Conservation (phyloP, 2,113 vertebrate genomes). For the Murina feae region DNA sequence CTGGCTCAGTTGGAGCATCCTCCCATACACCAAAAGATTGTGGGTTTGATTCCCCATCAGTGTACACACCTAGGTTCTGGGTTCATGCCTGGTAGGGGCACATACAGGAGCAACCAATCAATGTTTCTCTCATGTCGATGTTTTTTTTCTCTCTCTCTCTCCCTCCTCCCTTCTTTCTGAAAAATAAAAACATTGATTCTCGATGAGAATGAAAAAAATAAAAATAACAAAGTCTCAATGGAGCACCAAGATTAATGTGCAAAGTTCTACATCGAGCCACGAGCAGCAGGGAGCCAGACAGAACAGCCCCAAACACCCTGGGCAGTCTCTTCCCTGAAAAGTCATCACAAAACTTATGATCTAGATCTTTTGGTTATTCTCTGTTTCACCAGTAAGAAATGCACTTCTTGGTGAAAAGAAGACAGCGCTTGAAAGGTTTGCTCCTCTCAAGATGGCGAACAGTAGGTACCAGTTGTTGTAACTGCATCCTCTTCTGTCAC, state of each 20-base stretch:
- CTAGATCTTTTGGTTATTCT: background rate
- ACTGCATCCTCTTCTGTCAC: background rate
- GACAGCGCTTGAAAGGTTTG: conserved; percentile 2
- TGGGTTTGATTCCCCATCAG: too few relatives aligned
- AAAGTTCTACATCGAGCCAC: background rate
- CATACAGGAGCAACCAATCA: too few relatives aligned
- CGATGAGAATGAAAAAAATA: too few relatives aligned
- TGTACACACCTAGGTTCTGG: too few relatives aligned
- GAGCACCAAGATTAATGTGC: conserved; percentile 25
- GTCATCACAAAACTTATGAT: background rate
- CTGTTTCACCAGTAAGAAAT: background rate
- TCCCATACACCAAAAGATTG: too few relatives aligned
- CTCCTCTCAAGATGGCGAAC: background rate
- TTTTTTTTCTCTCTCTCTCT: too few relatives aligned
- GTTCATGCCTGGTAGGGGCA: too few relatives aligned
- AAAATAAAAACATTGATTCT: too few relatives aligned
- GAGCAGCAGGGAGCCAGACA: background rate
- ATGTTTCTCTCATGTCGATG: too few relatives aligned
- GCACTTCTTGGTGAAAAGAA: background rate
- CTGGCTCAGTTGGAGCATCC: too few relatives aligned
- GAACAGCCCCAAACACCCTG: background rate
- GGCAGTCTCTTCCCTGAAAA: conserved; percentile 32
- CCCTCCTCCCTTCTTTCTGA: too few relatives aligned
- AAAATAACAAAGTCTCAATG: background rate
- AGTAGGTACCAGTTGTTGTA: background rate